phyloP scores from a whole-genome alignment of 2,113 vertebrate genomes.

The Herpetotheres cachinnans region DNA sequence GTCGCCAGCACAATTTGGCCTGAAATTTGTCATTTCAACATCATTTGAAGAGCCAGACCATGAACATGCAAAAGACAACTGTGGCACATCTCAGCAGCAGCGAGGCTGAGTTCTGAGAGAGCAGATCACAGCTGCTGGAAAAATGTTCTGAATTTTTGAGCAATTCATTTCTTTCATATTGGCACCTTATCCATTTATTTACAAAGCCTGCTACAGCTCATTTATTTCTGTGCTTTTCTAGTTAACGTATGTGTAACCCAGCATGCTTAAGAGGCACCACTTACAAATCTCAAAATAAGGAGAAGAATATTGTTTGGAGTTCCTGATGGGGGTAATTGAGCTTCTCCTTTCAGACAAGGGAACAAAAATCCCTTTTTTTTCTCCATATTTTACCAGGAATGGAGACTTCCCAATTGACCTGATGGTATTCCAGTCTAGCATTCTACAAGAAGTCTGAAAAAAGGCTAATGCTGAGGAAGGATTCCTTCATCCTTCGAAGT shows the following conservation, averaged over 20 bases:
- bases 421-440: background rate
- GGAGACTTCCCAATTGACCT: background rate
- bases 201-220: background rate
- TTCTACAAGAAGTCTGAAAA: background rate
- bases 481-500: background rate
- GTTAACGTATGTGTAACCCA: background rate
- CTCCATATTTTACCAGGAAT: background rate
- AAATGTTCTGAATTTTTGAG: background rate
- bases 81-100: background rate
- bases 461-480: background rate
- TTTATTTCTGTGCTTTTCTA: background rate
- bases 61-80: background rate
- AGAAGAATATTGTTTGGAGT: background rate
- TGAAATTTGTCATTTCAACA: slow-evolving; percentile 9
- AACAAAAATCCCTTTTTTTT: background rate
- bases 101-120: background rate
- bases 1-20: background rate
- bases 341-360: background rate
- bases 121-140: background rate
- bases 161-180: background rate
- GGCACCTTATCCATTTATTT: background rate
- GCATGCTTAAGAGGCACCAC: background rate
- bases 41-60: background rate
- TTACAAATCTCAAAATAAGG: background rate
- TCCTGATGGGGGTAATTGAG: background rate